A percentile compares a stretch with the other conserved stretches of the same genome.
Evolutionary conservation across 2,797 vertebrate genomes (phyloP).

Genomic region (Aphelocoma californica): DNA sequence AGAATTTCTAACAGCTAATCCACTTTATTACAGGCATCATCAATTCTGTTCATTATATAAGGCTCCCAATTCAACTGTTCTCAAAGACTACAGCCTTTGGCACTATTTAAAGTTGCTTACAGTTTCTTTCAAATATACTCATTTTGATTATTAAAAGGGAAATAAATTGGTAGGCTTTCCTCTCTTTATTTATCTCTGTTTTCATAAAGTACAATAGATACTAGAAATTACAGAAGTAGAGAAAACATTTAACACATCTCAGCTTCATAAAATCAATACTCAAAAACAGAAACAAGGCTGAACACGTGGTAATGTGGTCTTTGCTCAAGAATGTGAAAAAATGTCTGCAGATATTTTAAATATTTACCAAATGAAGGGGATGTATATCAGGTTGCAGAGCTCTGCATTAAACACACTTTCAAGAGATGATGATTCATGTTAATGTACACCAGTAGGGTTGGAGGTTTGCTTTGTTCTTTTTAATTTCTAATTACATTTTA

Average conservation of each 20-base stretch:
- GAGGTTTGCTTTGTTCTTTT: slow-evolving; percentile 55
- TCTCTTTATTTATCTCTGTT: not conserved
- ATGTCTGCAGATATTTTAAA: slow-evolving; percentile 38
- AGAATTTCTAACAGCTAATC: slow-evolving; percentile 25
- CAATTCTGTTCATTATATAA: slow-evolving; percentile 32
- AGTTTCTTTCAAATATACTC: slow-evolving; percentile 28
- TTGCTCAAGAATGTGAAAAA: slow-evolving; percentile 33
- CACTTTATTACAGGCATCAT: slow-evolving; percentile 20
- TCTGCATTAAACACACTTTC: slow-evolving; percentile 18
- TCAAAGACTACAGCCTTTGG: slow-evolving; percentile 13
- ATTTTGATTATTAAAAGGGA: slow-evolving; percentile 54
- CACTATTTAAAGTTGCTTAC: slow-evolving; percentile 16
- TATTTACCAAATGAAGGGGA: slow-evolving; percentile 44
- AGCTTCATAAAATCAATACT: slow-evolving; percentile 16
- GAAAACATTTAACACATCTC: slow-evolving; percentile 40
- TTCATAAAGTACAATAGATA: slow-evolving; percentile 7
- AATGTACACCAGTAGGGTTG: not conserved
- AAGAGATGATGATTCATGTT: slow-evolving; percentile 41
- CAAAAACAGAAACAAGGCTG: slow-evolving; percentile 4
- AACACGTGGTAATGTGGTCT: not conserved
- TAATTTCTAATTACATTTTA: slow-evolving; percentile 60
- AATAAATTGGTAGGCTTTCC: not conserved
- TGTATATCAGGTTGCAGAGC: not conserved
- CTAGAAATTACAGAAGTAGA: not conserved
- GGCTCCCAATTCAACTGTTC: not conserved